phyloP scores from a whole-genome alignment of 2,888 invertebrate species.

The Chydorus sphaericus region DNA sequence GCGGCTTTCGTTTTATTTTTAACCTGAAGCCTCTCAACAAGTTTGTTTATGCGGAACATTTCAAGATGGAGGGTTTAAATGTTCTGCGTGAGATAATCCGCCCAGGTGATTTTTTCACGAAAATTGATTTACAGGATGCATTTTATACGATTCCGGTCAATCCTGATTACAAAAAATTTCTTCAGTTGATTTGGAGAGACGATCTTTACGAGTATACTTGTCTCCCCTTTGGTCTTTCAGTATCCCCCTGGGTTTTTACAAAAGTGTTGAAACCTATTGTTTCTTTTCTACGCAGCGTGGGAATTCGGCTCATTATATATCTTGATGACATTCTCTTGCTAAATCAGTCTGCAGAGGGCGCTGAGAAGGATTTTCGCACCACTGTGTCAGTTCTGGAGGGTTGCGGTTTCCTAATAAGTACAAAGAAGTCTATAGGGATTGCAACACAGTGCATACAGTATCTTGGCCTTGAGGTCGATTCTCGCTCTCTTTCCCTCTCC shows the following conservation, averaged over 20 bases:
- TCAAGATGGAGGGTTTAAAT: neutral
- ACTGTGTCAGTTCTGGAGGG: neutral
- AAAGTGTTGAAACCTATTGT: neutral
- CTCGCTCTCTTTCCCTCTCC: neutral
- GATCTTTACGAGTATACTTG: neutral
- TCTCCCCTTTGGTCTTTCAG: neutral
- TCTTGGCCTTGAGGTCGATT: neutral
- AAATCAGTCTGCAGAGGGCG: neutral
- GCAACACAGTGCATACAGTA: neutral
- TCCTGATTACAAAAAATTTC: neutral
- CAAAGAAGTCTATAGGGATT: neutral
- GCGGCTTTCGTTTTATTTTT: neutral
- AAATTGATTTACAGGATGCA: neutral
- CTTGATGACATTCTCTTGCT: neutral
- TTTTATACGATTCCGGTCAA: neutral
- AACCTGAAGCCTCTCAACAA: neutral
- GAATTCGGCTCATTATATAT: neutral
- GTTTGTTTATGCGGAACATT: neutral
- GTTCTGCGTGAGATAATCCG: neutral
- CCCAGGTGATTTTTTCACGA: neutral
- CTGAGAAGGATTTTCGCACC: neutral
- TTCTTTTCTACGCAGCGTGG: neutral
- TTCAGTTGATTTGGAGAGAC: neutral
- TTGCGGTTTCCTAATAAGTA: neutral
- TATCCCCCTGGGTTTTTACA: neutral